Evolutionary conservation across 1,140 invertebrate genomes (phyloP).

Genomic region (Phenacoccus solenopsis): DNA sequence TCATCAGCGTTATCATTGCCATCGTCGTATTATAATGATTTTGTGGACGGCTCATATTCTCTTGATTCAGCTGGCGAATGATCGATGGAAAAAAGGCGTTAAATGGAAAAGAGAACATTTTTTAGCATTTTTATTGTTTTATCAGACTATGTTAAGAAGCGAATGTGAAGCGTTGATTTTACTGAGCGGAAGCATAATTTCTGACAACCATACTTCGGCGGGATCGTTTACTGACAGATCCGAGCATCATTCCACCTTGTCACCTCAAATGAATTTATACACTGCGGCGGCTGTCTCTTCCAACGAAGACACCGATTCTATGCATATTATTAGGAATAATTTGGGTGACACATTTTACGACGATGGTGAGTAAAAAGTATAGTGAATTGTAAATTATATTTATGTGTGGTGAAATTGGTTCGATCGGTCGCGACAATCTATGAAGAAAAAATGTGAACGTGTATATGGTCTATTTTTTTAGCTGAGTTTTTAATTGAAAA

Average conservation of each 20-base stretch:
- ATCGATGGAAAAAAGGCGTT: too few species aligned
- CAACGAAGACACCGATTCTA: background rate
- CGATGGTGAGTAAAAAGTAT: background rate
- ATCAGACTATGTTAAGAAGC: background rate
- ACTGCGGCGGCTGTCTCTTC: background rate
- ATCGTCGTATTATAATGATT: background rate
- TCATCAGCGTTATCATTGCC: background rate
- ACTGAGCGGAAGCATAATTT: background rate
- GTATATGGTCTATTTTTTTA: background rate
- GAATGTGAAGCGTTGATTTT: background rate
- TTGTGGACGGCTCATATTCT: too few species aligned
- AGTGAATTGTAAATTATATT: background rate
- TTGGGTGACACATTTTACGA: background rate
- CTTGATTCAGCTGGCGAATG: too few species aligned
- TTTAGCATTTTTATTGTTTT: background rate
- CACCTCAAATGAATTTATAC: background rate
- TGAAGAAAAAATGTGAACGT: background rate
- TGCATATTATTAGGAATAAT: slow-evolving; percentile 7
- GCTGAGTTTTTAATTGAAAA: background rate
- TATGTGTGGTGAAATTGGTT: background rate
- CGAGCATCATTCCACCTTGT: background rate
- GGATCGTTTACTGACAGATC: background rate
- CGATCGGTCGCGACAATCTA: background rate
- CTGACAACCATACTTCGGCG: background rate
- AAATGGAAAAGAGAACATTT: background rate